Base-by-base conservation (phyloP, 2,797 vertebrate species). In the Platyrinchus mystaceus region DNA sequence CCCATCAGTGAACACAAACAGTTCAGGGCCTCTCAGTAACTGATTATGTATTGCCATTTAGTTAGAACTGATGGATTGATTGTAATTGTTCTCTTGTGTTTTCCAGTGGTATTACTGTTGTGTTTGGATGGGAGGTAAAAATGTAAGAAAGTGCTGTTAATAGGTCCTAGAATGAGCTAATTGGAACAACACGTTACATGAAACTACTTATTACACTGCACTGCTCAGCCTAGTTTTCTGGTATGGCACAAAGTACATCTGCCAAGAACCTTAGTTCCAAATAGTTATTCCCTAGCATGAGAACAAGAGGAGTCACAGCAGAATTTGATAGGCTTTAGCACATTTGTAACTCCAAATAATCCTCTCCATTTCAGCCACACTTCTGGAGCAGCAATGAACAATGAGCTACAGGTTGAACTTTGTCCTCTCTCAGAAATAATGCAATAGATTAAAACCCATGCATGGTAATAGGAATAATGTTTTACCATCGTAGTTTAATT, bases 71-170 rank as follows among this genome's bases (percentile, higher is more conserved):
- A 84, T 60, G 59, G 50, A 76, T 28, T 87, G 60, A 87, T 28
- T 66, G 17, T 37, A 90, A 84, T 63, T 70, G 39, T 78, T 88
- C 60, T 73, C 80, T 50, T 56, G 77, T 69, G 47, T 79, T 95
- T 90, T 87, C 58, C 76, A 75, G 28, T 20, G 26, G 24, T 71
- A 79, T 55, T 76, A 52, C 15, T 81, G 22, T 73, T 88, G 43
- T 37, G 27, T 91, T 96, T 95, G 76, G 80, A 77, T 58, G 7
- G 28, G 74, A 93, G 62, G 87, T 75, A 75, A 95, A 88, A 86
- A 90, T 26, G 34, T 70, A 59, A 76, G 39, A 90, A 91, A 81
- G 58, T 59, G 47, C 91, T 86, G 68, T 63, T 95, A 94, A 86
- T 66, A 91, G 74, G 67, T 82, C 86, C 86, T 92, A 83, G 83